Percentiles rank a stretch among this genome's conserved stretches.
These are phyloP conservation scores for Gallinago stenura DNA, from an alignment of 2,797 vertebrate species.

Conservation along the genomic window DNA sequence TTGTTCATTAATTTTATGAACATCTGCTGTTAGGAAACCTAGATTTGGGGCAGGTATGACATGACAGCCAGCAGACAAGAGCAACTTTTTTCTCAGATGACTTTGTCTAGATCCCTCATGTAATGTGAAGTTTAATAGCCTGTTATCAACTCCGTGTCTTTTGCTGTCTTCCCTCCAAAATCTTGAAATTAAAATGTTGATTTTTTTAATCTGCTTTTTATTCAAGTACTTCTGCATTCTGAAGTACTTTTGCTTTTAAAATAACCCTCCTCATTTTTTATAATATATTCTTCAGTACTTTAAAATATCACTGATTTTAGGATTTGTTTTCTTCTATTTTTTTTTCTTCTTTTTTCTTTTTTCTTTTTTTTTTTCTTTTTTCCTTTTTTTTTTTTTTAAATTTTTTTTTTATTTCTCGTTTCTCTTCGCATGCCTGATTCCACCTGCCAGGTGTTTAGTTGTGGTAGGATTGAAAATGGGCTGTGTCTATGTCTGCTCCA, in stretches of 20 bases:
- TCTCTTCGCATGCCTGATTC: background rate
- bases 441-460: background rate
- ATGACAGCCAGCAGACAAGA: background rate
- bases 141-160: background rate
- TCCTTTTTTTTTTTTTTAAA: no score
- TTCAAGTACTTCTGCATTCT: background rate
- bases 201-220: background rate
- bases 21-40: background rate
- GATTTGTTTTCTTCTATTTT: no score
- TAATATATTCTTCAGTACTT: fast-evolving
- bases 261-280: background rate
- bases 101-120: background rate
- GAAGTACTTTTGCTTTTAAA: background rate
- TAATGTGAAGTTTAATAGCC: background rate
- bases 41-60: background rate
- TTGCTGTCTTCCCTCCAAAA: background rate
- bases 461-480: background rate
- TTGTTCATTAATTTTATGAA: background rate
- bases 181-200: background rate
- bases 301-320: fast-evolving
- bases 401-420: no score
- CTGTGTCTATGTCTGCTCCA: background rate
- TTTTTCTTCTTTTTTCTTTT: no score
- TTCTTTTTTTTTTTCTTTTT: no score
- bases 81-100: background rate